A percentile compares a stretch with the other conserved stretches of the same genome.
Evolutionary conservation across 23 tunicate genomes (phyloP).

Genomic region (Styela clava): DNA sequence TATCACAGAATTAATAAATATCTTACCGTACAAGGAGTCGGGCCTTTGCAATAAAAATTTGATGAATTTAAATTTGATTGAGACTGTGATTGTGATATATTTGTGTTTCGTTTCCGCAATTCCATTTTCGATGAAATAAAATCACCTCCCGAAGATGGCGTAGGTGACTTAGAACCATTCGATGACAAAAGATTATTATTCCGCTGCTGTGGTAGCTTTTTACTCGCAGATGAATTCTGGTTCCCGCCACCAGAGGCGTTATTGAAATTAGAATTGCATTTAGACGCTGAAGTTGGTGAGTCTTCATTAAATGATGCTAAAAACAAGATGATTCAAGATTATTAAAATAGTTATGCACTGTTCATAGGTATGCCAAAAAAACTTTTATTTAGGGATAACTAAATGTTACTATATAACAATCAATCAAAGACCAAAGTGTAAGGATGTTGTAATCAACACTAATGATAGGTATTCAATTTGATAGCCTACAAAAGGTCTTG

Average conservation of each 20-base stretch:
- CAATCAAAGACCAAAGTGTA: no score
- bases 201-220: constrained; percentile 3
- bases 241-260: not conserved
- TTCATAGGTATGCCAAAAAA: not conserved
- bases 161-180: not conserved
- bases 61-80: not conserved
- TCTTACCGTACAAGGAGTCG: not conserved
- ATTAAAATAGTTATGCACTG: not conserved
- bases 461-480: no score
- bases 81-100: not conserved
- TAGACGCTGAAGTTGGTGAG: constrained; percentile 8
- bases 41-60: not conserved
- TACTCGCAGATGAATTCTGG: not conserved
- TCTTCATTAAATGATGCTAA: constrained; percentile 6
- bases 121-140: not conserved
- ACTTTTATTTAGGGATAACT: no score
- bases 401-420: no score
- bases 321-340: no score
- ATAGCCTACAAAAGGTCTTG: no score
- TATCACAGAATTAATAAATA: no score
- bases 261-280: not conserved
- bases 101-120: not conserved
- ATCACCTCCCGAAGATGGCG: not conserved
- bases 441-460: no score
- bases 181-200: constrained; percentile 1